phyloP scores from a whole-genome alignment of 2,113 vertebrate species.

The Cisticola juncidis region DNA sequence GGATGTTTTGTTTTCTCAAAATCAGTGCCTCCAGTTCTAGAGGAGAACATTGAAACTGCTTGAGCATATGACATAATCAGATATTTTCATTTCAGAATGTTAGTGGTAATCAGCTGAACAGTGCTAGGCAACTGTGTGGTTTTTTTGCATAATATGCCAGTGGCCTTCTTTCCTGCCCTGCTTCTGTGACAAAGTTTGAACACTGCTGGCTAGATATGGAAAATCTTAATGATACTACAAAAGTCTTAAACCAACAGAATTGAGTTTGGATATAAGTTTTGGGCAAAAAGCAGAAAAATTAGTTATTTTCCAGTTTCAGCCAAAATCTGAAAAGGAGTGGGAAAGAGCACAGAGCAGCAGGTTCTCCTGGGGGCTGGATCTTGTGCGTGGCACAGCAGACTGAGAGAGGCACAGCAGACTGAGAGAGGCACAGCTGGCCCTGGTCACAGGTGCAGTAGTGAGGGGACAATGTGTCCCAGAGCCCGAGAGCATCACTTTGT shows the following conservation, averaged over 20 bases:
- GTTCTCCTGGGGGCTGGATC: neutral
- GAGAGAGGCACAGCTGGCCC: neutral
- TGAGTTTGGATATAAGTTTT: neutral
- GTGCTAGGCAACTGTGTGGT: neutral
- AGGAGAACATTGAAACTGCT: neutral
- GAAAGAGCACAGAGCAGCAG: neutral
- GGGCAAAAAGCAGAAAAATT: neutral
- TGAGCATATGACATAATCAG: neutral
- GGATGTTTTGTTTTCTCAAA: neutral
- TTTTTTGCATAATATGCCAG: neutral
- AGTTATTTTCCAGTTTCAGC: neutral
- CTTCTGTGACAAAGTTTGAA: neutral
- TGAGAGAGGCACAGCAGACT: neutral
- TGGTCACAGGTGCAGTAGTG: neutral
- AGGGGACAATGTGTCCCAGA: neutral
- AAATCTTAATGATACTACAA: neutral
- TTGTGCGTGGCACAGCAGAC: neutral
- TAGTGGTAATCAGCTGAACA: neutral
- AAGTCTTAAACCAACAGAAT: neutral
- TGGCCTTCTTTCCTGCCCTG: neutral
- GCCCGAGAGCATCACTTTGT: neutral
- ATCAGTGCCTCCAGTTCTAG: neutral
- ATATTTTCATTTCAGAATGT: conserved; percentile 7
- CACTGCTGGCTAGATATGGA: neutral
- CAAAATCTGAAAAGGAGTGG: neutral